Conservation (phyloP, 2,113 vertebrate species). For the Trematocara stigmaticum region DNA sequence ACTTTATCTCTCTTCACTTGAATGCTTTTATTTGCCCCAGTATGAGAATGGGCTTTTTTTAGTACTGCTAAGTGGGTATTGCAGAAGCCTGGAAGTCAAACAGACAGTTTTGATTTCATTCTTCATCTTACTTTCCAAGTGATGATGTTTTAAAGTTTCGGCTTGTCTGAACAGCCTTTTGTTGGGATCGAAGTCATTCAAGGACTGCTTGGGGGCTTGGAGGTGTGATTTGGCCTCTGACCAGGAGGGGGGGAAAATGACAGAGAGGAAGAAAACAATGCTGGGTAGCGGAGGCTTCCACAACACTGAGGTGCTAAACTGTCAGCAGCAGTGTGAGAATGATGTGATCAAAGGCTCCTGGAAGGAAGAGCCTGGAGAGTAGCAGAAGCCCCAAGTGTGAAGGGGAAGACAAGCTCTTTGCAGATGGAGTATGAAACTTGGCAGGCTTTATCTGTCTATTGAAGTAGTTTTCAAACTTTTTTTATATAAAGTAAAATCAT, state of each 20-base stretch:
- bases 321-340: slow-evolving; percentile 58
- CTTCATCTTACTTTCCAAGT: slow-evolving; percentile 3
- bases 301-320: slow-evolving; percentile 63
- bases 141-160: neutral
- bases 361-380: slow-evolving; percentile 49
- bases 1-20: slow-evolving; percentile 31
- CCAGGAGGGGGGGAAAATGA: neutral
- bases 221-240: slow-evolving; percentile 37
- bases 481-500: neutral
- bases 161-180: neutral
- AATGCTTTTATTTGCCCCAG: neutral
- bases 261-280: slow-evolving; percentile 39
- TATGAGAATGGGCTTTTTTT: neutral
- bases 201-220: slow-evolving; percentile 1
- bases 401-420: neutral
- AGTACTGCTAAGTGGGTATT: neutral
- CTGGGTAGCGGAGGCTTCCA: slow-evolving; percentile 35
- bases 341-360: slow-evolving; percentile 61
- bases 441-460: neutral
- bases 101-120: slow-evolving; percentile 33
- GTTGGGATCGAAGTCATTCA: neutral
- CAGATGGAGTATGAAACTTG: neutral
- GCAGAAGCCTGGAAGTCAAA: slow-evolving; percentile 33
- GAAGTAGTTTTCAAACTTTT: neutral
- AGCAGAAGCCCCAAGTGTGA: slow-evolving; percentile 8